Percentiles rank a stretch among this genome's conserved stretches.
Conservation (phyloP, 2,888 invertebrate genomes). For the Marasmarcha lunaedactyla region DNA sequence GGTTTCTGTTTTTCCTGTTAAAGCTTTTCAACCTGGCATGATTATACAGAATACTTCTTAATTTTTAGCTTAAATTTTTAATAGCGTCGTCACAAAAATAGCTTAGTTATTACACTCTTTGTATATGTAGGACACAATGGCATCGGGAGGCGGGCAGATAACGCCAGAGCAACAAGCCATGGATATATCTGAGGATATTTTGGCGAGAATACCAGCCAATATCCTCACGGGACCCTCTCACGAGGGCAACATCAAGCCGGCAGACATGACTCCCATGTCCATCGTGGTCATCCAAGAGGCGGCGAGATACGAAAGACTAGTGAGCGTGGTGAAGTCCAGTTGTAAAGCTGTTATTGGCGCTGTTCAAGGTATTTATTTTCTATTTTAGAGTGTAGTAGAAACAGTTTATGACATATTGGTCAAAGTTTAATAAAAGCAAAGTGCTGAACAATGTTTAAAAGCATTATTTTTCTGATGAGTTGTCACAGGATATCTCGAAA, state of each 20-base stretch:
- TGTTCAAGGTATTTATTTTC: constrained; percentile 80
- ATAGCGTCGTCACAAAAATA: no score
- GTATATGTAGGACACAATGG: constrained; percentile 74
- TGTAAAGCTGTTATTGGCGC: constrained; percentile 85
- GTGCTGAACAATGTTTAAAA: no score
- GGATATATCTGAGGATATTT: constrained; percentile 82
- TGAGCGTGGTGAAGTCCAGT: constrained; percentile 79
- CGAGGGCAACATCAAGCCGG: constrained; percentile 79
- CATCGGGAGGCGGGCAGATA: constrained; percentile 70
- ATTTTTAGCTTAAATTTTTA: no score
- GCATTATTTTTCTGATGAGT: no score
- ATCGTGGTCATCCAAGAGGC: constrained; percentile 92
- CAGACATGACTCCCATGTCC: constrained; percentile 90
- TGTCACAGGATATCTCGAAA: no score
- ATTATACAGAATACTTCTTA: no score
- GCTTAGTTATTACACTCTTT: no score
- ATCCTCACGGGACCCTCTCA: constrained; percentile 75
- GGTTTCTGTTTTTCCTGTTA: no score
- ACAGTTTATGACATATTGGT: no score
- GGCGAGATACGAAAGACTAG: constrained; percentile 81
- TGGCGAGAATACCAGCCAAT: constrained; percentile 79
- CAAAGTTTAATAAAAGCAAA: no score
- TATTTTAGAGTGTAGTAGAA: no score
- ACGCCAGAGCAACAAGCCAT: constrained; percentile 85
- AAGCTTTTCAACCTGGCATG: no score